Base-by-base conservation (phyloP, 2,888 invertebrate species). In the Tachina fera region DNA sequence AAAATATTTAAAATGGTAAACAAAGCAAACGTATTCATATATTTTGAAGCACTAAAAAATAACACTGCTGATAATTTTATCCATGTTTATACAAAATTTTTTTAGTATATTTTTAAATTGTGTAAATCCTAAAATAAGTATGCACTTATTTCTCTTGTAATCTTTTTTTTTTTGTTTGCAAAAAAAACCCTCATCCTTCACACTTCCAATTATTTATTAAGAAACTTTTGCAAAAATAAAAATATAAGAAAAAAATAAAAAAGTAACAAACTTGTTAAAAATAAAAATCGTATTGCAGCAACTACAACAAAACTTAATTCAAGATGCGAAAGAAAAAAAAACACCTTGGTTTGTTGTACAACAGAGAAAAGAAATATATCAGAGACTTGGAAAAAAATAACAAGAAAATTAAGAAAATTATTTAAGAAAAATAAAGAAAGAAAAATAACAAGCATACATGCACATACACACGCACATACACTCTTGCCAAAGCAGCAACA, bases 291-390 rank as follows among this genome's bases (percentile, higher is more conserved):
- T 65, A 71, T n/a, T 71, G 61, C 41, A 22, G 56, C 70, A 49
- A 68, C 74, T 74, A 60, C 16, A 60, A 41, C 9, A 67, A 60
- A 70, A 31, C 56, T 82, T 65, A 76, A 82, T 83, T 58, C 60
- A 19, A 49, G 58, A 65, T 70, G 22, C 70, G 39, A 72, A 83
- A 67, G 39, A 77, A 41, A 77, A 31, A 31, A 71, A 82, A 75
- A 65, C 70, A 60, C 22, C 60, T 78, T 61, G 72, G 60, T 83
- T 77, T 77, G 65, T 65, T 70, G 9, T 13, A 68, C 22, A 39
- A 75, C 49, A 43, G 9, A 56, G 22, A 74, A 51, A 14, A 31
- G 3, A 41, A 65, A 39, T 45, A 56, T 51, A 67, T 13, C 13
- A 31, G 49, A 77, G 58, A 71, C 11, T 51, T 67, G 43, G 41